These are phyloP conservation scores for Hormaphis cornu DNA, from an alignment of 1,140 invertebrate species.

Conservation along the genomic window DNA sequence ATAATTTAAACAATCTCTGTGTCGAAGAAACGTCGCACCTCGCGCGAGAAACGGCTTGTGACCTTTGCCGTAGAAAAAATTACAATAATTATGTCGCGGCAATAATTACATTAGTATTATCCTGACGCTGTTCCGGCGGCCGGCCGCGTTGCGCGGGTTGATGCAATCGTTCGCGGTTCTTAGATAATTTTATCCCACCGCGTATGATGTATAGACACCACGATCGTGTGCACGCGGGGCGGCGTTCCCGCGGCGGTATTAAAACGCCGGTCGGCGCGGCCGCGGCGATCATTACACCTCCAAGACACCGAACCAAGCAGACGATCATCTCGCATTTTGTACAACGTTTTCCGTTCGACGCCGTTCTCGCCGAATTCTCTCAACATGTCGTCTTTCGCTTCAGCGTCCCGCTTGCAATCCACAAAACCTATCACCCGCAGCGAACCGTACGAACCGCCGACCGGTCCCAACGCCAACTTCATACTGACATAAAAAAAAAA, in stretches of 20 bases:
- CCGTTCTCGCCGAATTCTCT: background rate
- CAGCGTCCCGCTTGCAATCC: background rate
- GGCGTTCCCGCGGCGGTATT: too few species aligned
- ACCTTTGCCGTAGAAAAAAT: slow-evolving; percentile 4
- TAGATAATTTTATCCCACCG: slow-evolving; percentile 15
- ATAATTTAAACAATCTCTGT: too few species aligned
- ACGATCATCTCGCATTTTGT: too few species aligned
- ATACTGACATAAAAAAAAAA: background rate
- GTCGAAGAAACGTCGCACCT: too few species aligned
- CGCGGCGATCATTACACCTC: too few species aligned
- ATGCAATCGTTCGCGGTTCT: slow-evolving; percentile 1
- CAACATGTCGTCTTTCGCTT: slow-evolving; percentile 24
- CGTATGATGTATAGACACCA: background rate
- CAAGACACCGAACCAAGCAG: slow-evolving; percentile 6
- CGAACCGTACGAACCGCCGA: background rate
- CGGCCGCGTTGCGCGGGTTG: slow-evolving; percentile 1
- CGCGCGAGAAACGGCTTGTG: too few species aligned
- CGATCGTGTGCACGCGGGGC: background rate
- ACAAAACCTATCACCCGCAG: background rate
- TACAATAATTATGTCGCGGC: background rate
- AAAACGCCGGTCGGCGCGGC: too few species aligned
- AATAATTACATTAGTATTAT: too few species aligned
- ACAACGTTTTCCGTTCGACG: background rate
- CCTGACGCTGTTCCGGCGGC: too few species aligned
- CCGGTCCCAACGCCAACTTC: slow-evolving; percentile 14